These are phyloP conservation scores for Melieria omissa DNA, from an alignment of 2,888 invertebrate species.

Conservation along the genomic window DNA sequence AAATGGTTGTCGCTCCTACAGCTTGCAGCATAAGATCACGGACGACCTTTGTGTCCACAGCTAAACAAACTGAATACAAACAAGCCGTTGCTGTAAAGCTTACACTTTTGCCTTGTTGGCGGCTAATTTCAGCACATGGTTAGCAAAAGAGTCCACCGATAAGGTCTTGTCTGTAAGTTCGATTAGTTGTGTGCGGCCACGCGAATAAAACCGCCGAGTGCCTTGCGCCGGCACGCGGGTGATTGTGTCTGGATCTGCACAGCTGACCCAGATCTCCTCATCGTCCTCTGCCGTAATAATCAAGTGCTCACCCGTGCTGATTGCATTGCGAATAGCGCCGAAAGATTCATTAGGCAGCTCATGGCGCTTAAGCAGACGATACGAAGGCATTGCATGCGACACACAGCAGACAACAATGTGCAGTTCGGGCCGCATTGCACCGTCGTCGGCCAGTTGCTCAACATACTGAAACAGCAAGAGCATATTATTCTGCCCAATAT, in stretches of 20 bases:
- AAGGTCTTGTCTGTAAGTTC: conserved; percentile 53
- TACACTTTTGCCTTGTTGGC: conserved; percentile 29
- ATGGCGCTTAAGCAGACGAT: conserved; percentile 57
- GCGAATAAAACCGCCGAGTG: conserved; percentile 56
- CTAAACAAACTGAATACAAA: too few relatives aligned
- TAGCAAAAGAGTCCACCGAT: conserved; percentile 59
- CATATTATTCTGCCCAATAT: conserved; percentile 59
- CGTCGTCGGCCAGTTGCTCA: conserved; percentile 32
- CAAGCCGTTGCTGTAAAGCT: too few relatives aligned
- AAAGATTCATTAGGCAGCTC: conserved; percentile 56
- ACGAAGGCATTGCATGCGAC: conserved; percentile 58
- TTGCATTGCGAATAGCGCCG: conserved; percentile 48
- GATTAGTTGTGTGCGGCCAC: conserved; percentile 58
- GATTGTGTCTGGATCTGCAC: conserved; percentile 56
- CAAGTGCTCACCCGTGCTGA: conserved; percentile 60
- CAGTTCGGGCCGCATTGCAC: conserved; percentile 48
- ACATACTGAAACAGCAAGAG: conserved; percentile 55
- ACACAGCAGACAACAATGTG: conserved; percentile 60
- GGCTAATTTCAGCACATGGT: conserved; percentile 58
- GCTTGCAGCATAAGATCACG: too few relatives aligned
- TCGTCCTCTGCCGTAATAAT: conserved; percentile 53
- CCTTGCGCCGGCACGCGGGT: conserved; percentile 49
- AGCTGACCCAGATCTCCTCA: conserved; percentile 62
- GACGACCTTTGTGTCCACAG: too few relatives aligned
- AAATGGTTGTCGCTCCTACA: too few relatives aligned